phyloP scores from a whole-genome alignment of 2,888 invertebrate species.

The Alviniconcha strummeri region DNA sequence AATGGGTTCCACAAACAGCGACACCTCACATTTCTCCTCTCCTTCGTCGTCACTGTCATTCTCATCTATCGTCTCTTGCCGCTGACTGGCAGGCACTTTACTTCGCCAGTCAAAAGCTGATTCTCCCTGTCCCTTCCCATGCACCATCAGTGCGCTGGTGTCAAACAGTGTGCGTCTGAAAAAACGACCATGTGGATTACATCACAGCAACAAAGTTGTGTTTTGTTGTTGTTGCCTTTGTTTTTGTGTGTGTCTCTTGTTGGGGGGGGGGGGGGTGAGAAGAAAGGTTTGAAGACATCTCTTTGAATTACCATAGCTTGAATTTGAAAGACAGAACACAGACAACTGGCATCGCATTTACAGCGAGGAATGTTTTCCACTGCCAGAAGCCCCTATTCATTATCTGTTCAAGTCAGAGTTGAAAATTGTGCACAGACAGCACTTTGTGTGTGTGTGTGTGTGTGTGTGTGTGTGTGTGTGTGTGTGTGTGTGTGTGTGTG shows the following conservation, averaged over 20 bases:
- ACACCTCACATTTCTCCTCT: constrained; percentile 79
- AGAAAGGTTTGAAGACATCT: too few relatives aligned
- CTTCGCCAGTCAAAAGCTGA: constrained; percentile 68
- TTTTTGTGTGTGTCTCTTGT: not conserved
- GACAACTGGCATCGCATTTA: too few relatives aligned
- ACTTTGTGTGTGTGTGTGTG: not conserved
- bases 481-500: too few relatives aligned
- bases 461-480: not conserved
- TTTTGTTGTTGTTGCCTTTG: not conserved
- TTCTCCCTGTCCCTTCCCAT: constrained; percentile 77
- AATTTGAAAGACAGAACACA: too few relatives aligned
- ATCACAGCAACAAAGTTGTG: not conserved
- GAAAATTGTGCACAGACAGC: too few relatives aligned
- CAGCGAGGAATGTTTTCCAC: too few relatives aligned
- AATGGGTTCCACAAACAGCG: constrained; percentile 91
- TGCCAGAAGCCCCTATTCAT: too few relatives aligned
- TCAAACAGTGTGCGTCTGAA: constrained; percentile 84
- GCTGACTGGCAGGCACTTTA: constrained; percentile 45
- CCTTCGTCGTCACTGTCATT: constrained; percentile 5
- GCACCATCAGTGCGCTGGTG: constrained; percentile 86
- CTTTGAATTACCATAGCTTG: too few relatives aligned
- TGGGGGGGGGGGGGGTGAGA: too few relatives aligned
- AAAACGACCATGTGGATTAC: not conserved
- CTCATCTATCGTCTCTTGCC: constrained; percentile 16
- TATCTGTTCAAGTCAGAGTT: too few relatives aligned